phyloP scores from a whole-genome alignment of 2,797 vertebrate species.

The Trachops cirrhosus region DNA sequence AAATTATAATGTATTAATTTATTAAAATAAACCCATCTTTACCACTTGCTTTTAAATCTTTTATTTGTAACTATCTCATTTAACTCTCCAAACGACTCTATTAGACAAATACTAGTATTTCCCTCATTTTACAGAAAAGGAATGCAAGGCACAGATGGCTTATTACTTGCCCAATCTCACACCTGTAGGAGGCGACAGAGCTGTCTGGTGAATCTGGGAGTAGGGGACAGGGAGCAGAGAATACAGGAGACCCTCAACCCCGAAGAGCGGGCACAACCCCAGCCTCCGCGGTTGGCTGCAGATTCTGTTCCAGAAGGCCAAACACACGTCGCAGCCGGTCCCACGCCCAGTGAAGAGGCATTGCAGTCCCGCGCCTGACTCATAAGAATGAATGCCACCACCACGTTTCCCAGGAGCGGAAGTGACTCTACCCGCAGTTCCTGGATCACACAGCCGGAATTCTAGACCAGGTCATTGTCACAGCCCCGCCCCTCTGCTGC shows the following conservation, averaged over 20 bases:
- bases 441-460: neutral
- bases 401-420: neutral
- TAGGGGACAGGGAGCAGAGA: neutral
- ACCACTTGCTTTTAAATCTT: neutral
- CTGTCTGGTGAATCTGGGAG: neutral
- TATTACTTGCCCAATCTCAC: neutral
- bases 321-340: neutral
- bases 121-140: neutral
- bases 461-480: neutral
- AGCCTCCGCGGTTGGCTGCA: neutral
- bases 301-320: neutral
- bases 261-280: neutral
- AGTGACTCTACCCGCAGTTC: neutral
- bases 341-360: neutral
- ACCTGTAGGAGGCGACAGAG: neutral
- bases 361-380: too few relatives aligned
- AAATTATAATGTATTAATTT: neutral
- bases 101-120: neutral
- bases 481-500: neutral
- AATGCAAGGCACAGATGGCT: neutral
- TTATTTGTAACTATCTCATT: neutral
- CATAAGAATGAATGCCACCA: rapidly evolving
- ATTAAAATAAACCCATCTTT: neutral
- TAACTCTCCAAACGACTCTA: neutral
- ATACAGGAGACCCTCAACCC: neutral